Base-by-base conservation (phyloP, 2,113 vertebrate species). In the Labeo rohita region DNA sequence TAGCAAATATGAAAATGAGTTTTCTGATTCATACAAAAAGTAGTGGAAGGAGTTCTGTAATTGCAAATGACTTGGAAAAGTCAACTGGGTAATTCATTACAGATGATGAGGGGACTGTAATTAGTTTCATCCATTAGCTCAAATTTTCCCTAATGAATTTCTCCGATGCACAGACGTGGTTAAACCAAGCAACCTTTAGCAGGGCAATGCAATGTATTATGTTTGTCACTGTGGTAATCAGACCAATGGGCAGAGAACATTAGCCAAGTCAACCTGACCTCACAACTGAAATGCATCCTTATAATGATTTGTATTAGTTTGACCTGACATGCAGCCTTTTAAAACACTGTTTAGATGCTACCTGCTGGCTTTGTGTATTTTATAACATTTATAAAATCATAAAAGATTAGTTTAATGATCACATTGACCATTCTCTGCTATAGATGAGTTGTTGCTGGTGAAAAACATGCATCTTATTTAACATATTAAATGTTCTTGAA, bases 301-400 rank as follows among this genome's bases (percentile, higher is more conserved):
- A 21, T 80, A 80, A 80, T 81, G 43, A 66, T 49, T 81, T 49
- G 23, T 81, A 66, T 81, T 50, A 36, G 61, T 50, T 81, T 81
- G 59, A 81, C 61, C 23, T 68, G n/a, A 70, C 61, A n/a, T 70
- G 28, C 8, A 11, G n/a, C n/a, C 43, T 65, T 80, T 34, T 49
- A 66, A 81, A 81, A 66, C 49, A 34, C 15, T 49, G 43, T 34
- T 81, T 66, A 6, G n/a, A 65, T 47, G 39, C 79, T 28, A 16
- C 18, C 59, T 23, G 59, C 43, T 28, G 21, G 15, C 43, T 66
- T 52, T 80, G 78, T 80, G 0, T 80, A 15, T 63, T 78, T 43
- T 39, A 56, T 56, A 52, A 21, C 52, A 12, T 56, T 56, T 56
- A 52, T 8, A 1, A 12, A 34, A 9, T 76, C 13, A 56, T 59